Evolutionary conservation across 2,113 vertebrate genomes (phyloP), one percentile per base, ranked within the genome.

Genomic region (Saguinus imperator): DNA sequence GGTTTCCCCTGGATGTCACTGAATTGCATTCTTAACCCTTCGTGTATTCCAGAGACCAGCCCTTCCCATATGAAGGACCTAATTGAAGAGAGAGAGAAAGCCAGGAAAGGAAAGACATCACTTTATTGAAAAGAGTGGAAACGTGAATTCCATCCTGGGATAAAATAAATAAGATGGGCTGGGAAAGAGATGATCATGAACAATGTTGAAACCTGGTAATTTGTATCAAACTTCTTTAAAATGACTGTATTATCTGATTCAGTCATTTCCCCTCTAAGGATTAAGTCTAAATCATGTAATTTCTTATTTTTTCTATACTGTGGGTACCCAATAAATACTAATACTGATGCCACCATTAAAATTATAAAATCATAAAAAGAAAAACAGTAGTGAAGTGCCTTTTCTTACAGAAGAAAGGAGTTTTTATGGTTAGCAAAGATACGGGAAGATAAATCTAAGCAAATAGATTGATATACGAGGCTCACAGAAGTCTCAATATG

Each of bases 291-390:
- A 81, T 45, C 16, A 40, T 77, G 45, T 58, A 72, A 85, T 93
- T 75, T 92, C 29, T 79, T 52, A 52, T 17, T 52, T 66, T 95
- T 73, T 64, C 43, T 93, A 55, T 16, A 61, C 25, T 75, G 14
- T 12, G 25, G 17, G n/a, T 89, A 10, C 21, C 72, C 64, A 76
- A 57, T 87, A 95, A 95, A 96, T 89, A 95, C 83, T 89, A 82
- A 87, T 58, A 87, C 17, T 61, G 61, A 87, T 57, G 13, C 14
- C 9, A 92, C 35, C 55, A 61, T 82, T 95, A 93, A 91, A 92
- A 95, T 43, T 85, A 66, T 83, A 85, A 82, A 95, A 70, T 57
- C 86, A 89, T 61, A 55, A 94, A 88, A 55, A 93, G 18, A 52
- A 94, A 87, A 93, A 68, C 6, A 85, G 3, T 32, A 84, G 58